phyloP scores from a whole-genome alignment of 2,888 invertebrate species.

The Phyllotreta striolata region DNA sequence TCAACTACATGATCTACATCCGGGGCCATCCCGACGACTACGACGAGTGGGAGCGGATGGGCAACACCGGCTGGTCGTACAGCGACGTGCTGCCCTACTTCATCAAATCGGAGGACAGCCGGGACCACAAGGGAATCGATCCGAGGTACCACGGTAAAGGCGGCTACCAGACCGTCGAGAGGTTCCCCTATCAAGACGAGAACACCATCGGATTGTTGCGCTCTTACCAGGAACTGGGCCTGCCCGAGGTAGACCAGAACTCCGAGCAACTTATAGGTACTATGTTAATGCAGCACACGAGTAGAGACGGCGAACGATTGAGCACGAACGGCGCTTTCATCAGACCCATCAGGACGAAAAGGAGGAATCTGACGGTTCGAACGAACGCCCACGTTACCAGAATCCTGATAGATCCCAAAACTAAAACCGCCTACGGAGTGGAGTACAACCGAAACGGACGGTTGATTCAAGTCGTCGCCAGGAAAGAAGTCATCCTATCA shows the following conservation, averaged over 20 bases:
- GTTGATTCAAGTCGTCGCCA: constrained; percentile 61
- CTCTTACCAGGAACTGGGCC: constrained; percentile 70
- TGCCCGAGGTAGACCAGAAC: constrained; percentile 68
- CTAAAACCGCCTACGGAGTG: constrained; percentile 64
- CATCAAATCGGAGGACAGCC: constrained; percentile 71
- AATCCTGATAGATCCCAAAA: constrained; percentile 66
- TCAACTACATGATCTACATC: constrained; percentile 74
- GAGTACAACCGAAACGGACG: constrained; percentile 64
- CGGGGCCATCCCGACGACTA: constrained; percentile 69
- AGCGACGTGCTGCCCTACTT: constrained; percentile 74
- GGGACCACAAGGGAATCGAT: constrained; percentile 64
- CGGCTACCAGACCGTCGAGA: constrained; percentile 72
- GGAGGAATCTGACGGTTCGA: constrained; percentile 64
- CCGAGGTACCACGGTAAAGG: constrained; percentile 67
- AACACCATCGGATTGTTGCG: constrained; percentile 67
- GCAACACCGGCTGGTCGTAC: constrained; percentile 72
- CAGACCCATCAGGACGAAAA: constrained; percentile 68
- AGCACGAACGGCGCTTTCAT: constrained; percentile 73
- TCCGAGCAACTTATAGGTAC: constrained; percentile 68
- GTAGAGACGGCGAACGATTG: constrained; percentile 67
- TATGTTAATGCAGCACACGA: constrained; percentile 70
- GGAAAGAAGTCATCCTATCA: constrained; percentile 70
- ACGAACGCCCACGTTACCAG: constrained; percentile 66
- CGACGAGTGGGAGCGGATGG: constrained; percentile 70
- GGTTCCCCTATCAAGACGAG: constrained; percentile 69